phyloP scores from a whole-genome alignment of 2,113 vertebrate species.

The Nicator chloris region DNA sequence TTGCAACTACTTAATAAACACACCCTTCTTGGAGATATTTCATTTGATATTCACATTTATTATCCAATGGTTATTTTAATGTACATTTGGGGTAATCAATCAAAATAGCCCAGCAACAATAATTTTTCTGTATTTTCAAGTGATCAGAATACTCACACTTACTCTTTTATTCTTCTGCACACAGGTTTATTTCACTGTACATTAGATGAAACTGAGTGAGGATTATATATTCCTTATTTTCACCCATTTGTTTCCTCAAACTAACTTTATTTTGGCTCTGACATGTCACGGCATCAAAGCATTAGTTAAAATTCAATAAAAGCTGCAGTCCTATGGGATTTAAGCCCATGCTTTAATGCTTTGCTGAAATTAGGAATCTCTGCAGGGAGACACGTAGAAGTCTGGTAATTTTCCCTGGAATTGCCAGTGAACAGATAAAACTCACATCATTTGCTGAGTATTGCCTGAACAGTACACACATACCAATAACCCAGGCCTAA shows the following conservation, averaged over 20 bases:
- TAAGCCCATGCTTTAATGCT: neutral
- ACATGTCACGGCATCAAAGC: neutral
- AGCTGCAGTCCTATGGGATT: neutral
- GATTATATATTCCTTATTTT: neutral
- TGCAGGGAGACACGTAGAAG: neutral
- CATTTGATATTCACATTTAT: neutral
- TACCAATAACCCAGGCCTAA: neutral
- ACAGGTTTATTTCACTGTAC: neutral
- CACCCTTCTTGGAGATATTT: neutral
- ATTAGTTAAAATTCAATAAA: neutral
- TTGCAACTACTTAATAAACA: neutral
- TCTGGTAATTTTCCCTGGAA: neutral
- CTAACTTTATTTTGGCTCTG: neutral
- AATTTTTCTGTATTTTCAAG: neutral
- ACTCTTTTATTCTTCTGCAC: neutral
- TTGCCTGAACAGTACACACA: neutral
- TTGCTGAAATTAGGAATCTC: neutral
- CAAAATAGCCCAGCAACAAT: neutral
- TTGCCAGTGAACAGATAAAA: neutral
- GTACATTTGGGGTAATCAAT: neutral
- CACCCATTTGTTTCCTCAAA: neutral
- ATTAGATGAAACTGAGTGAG: accelerated
- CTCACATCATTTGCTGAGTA: neutral
- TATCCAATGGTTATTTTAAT: neutral
- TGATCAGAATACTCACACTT: neutral